Percentiles rank a stretch among this genome's conserved stretches.
Evolutionary conservation across 2,797 vertebrate genomes (phyloP).

Genomic region (Coluber constrictor): DNA sequence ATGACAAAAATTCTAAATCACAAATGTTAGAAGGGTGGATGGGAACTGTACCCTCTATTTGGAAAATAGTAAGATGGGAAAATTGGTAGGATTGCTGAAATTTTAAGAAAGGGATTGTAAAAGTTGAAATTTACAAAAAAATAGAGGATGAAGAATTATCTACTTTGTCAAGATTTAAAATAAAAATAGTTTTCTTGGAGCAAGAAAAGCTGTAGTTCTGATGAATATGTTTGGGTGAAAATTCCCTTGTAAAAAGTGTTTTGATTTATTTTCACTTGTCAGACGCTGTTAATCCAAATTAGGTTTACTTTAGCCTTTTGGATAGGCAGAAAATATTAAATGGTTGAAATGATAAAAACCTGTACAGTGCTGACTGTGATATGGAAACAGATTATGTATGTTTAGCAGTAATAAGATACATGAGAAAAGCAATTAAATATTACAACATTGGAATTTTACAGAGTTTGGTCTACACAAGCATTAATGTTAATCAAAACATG

Average conservation of each 20-base stretch:
- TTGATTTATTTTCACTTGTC: neutral
- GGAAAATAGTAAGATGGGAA: neutral
- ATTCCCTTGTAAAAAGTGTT: neutral
- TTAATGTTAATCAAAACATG: conserved; percentile 3
- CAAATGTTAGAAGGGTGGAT: neutral
- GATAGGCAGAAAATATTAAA: neutral
- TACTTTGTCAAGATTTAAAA: neutral
- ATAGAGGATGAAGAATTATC: neutral
- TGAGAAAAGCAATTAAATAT: conserved; percentile 6
- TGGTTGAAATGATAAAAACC: neutral
- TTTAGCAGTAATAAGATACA: neutral
- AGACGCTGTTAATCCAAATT: neutral
- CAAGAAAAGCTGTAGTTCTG: conserved; percentile 1
- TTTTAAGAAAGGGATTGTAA: neutral
- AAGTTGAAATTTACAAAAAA: neutral
- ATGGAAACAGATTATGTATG: neutral
- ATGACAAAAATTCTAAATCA: neutral
- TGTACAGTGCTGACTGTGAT: neutral
- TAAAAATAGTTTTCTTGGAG: conserved; percentile 27
- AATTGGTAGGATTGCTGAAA: conserved; percentile 34
- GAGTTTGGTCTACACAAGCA: neutral
- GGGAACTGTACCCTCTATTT: neutral
- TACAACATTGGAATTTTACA: neutral
- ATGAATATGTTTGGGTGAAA: neutral
- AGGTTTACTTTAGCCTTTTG: neutral